A percentile compares a stretch with the other conserved stretches of the same genome.
These are phyloP conservation scores for Drosophila longiperda DNA, from an alignment of 2,888 invertebrate genomes.

Conservation along the genomic window DNA sequence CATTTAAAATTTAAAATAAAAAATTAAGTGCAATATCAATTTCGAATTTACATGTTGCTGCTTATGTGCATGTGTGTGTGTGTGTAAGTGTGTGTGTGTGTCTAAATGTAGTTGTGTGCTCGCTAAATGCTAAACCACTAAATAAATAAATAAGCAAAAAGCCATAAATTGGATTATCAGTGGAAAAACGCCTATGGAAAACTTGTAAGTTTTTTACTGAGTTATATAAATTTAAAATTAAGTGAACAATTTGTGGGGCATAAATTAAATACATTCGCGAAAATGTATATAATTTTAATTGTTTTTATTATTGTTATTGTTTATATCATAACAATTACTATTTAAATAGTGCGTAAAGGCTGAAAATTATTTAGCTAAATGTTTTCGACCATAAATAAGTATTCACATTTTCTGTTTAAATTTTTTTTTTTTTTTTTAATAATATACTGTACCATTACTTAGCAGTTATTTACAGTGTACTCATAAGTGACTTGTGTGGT, in stretches of 20 bases:
- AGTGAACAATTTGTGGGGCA: neutral
- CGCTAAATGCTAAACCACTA: constrained; percentile 49
- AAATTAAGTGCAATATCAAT: constrained; percentile 33
- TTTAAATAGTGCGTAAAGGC: neutral
- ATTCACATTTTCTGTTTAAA: neutral
- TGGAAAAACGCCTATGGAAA: constrained; percentile 24
- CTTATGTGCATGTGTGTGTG: neutral
- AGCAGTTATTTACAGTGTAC: neutral
- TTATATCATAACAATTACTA: neutral
- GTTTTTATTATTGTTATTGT: neutral
- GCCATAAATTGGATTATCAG: constrained; percentile 62
- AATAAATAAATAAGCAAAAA: constrained; percentile 43
- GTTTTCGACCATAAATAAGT: neutral
- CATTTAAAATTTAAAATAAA: constrained; percentile 5
- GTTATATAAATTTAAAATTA: neutral
- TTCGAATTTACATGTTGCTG: constrained; percentile 19
- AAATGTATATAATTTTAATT: neutral
- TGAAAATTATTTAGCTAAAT: neutral
- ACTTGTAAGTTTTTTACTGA: constrained; percentile 23
- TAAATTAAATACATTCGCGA: neutral
- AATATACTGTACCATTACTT: neutral
- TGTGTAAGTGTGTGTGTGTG: constrained; percentile 20
- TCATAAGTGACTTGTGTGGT: neutral
- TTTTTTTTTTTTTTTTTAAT: neutral
- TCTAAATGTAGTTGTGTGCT: neutral